Evolutionary conservation across 2,888 invertebrate species (phyloP), one percentile per base, ranked within the genome.

Genomic region (Papilio elwesi): DNA sequence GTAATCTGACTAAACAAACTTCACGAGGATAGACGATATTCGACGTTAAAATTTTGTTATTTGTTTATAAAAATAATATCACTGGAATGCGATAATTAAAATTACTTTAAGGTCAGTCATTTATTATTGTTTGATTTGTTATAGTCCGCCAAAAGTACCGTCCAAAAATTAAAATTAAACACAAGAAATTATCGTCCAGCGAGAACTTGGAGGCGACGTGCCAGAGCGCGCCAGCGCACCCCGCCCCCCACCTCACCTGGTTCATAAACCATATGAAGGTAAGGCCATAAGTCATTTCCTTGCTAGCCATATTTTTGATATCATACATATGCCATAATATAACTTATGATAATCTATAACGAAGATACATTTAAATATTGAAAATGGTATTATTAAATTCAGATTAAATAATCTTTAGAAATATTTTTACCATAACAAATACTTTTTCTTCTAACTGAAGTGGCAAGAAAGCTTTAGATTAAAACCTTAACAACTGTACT

Each of bases 211-310:
- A 96, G 81, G 96, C 96, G 63, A 96, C 96, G 81, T 97, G 97
- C 83, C 96, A 96, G 73, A 96, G 96, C 76, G 94, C 95, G 59
- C 94, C 96, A 0, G 96, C 97, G 57, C 94, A 95, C 85, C 97
- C 97, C 70, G 95, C 96, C 12, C 96, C 97, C 12, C 95, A 96
- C 84, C 95, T 97, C 86, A 96, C 96, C 76, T 97, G 97, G 97
- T 95, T 96, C 81, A 96, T 97, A 84, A 97, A 97, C 88, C 95
- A 95, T 80, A 93, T 95, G 82, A 96, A 96, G 95, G 97, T 96
- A 68, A n/a, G 43, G n/a, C 52, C 12, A 49, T 26, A 43, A 43
- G 7, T 9, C 2, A 43, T 43, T 9, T 9, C 43, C 43, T 43
- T 43, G 4, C 43, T 5, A 6, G 5, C 43, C 7, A 7, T 43